These are phyloP conservation scores for Xanthia icteritia DNA, from an alignment of 2,888 invertebrate species.

Conservation along the genomic window DNA sequence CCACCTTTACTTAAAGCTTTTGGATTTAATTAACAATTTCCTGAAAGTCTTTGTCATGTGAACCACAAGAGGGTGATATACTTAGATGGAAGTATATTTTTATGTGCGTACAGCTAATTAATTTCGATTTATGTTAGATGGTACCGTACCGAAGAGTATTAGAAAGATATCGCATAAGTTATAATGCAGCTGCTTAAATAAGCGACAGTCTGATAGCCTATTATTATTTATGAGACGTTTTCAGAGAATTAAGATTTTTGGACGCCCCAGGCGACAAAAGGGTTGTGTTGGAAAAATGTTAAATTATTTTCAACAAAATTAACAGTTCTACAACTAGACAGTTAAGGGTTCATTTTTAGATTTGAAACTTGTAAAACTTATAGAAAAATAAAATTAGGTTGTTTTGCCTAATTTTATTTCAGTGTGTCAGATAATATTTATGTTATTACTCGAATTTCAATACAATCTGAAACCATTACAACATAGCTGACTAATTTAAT, in stretches of 20 bases:
- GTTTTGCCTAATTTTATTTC: too few species aligned
- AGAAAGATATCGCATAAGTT: conserved; percentile 33
- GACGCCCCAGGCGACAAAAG: conserved; percentile 44
- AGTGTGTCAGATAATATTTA: neutral
- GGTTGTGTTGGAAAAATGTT: conserved; percentile 41
- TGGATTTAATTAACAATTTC: conserved; percentile 83
- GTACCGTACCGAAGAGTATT: conserved; percentile 10
- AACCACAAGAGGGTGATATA: conserved; percentile 67
- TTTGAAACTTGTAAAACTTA: neutral
- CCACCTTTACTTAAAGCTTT: conserved; percentile 78
- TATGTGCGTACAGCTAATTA: conserved; percentile 43
- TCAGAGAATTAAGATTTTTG: conserved; percentile 56
- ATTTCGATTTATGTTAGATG: conserved; percentile 27
- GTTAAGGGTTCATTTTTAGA: conserved; percentile 15
- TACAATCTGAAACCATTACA: conserved; percentile 12
- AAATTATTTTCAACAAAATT: conserved; percentile 40
- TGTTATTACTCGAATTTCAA: neutral
- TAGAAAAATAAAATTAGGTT: neutral
- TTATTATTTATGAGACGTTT: conserved; percentile 62
- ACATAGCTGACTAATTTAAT: conserved; percentile 13
- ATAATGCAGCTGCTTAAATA: conserved; percentile 49
- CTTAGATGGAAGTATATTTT: conserved; percentile 65
- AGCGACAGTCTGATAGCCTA: conserved; percentile 50
- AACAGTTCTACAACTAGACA: conserved; percentile 13
- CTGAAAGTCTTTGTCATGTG: conserved; percentile 75